Evolutionary conservation across 2,113 vertebrate species (phyloP).

Genomic region (Bagarius yarrelli): DNA sequence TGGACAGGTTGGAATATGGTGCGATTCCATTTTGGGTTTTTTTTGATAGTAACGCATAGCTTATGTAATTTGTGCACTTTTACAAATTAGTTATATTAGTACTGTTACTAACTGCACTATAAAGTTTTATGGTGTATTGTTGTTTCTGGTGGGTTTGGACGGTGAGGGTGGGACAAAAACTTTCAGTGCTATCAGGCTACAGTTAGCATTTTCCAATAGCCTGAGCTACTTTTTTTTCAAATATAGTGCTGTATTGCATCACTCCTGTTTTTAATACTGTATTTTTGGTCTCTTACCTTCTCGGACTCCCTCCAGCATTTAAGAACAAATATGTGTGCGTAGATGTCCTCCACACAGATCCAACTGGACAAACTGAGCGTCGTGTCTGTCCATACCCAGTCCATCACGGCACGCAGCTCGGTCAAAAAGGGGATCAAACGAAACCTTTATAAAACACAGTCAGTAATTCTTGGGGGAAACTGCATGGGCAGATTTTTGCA

Average conservation of each 20-base stretch:
- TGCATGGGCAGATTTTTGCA: neutral
- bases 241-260: neutral
- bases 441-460: constrained; percentile 77
- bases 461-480: neutral
- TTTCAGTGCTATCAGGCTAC: no score
- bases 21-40: no score
- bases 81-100: no score
- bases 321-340: constrained; percentile 96
- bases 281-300: constrained; percentile 34
- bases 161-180: no score
- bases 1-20: no score
- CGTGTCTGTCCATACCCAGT: constrained; percentile 99
- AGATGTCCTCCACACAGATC: constrained; percentile 99
- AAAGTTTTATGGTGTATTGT: no score
- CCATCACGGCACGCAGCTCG: constrained; percentile 95
- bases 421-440: constrained; percentile 94
- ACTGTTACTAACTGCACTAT: no score
- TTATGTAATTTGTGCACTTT: no score
- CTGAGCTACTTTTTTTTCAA: no score
- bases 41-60: no score
- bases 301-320: constrained; percentile 97
- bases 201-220: no score
- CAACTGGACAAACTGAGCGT: constrained; percentile 97
- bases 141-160: no score
- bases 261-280: neutral